Base-by-base conservation (phyloP, 2,113 vertebrate species). In the Bolborhynchus lineola region DNA sequence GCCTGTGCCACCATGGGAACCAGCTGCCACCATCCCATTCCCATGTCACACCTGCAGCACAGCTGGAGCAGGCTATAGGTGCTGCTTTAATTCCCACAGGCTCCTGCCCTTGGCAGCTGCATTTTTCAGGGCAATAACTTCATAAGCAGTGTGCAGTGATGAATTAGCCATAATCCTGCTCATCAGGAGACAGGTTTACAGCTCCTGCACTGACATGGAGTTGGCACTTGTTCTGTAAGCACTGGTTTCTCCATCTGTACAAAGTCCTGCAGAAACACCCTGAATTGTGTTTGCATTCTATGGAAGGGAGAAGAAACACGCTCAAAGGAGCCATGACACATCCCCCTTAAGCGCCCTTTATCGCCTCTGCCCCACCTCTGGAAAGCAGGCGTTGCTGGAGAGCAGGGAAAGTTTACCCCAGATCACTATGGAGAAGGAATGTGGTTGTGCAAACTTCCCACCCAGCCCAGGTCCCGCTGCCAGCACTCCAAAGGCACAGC, bases 341-440 rank as follows among this genome's bases (percentile, higher is more conserved):
- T n/a, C 28, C 37, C 62, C 78, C 69, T 69, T 23, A 11, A 92
- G 35, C 0, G 16, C 46, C 9, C 29, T 86, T 93, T 92, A 92
- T 71, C 2, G 0, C 24, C 24, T 46, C 29, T 6, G 1, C 71
- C 41, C 44, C 85, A 64, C 63, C 92, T 78, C n/a, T 80, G 75
- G 53, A 76, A 80, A 76, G 39, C 44, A 76, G 63, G 76, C 28
- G 19, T 63, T 75, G 69, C 92, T 86, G 87, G 50, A 88, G 65
- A 78, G 60, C 71, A 78, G 69, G 33, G 77, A 84, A 95, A 86
- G 93, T 92, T 96, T 93, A 93, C 19, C 1, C 18, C 2, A 1
- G 23, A 95, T 95, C 65, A 8, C 95, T 41, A 89, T 76, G 91
- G 94, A 96, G 94, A 95, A 93, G 62, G 84, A 96, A 96, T 41